Conservation (phyloP, 2,113 vertebrate species). For the Onychorhynchus coronatus region DNA sequence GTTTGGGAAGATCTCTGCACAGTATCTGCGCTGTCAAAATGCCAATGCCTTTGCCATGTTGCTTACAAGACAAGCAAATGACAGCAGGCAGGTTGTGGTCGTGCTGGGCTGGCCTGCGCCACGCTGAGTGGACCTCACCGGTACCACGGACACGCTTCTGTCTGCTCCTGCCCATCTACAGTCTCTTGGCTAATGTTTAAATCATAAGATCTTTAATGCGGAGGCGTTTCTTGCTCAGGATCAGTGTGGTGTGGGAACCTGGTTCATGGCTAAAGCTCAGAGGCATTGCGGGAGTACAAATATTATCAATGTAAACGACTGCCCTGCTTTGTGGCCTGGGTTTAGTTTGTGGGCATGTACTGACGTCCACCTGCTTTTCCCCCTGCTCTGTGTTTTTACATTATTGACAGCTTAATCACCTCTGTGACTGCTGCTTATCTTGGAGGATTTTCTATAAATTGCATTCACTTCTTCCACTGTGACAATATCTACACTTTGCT, state of each 20-base stretch:
- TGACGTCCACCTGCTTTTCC: background rate
- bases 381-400: background rate
- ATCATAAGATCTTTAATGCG: constrained; percentile 9
- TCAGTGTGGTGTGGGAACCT: background rate
- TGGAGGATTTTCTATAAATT: constrained; percentile 35
- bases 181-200: constrained; percentile 9
- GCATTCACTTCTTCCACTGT: background rate
- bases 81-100: background rate
- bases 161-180: background rate
- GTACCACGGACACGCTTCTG: background rate
- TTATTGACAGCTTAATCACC: constrained; percentile 57
- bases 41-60: background rate
- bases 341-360: background rate
- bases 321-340: background rate
- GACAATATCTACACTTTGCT: constrained; percentile 7
- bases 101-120: background rate
- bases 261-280: background rate
- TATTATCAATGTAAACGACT: background rate
- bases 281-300: background rate
- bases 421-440: constrained; percentile 25
- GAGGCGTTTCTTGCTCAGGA: background rate
- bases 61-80: background rate
- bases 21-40: background rate
- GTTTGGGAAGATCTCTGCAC: background rate
- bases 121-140: background rate